Evolutionary conservation across 2,113 vertebrate species (phyloP).

Genomic region (Hippocampus barbouri): DNA sequence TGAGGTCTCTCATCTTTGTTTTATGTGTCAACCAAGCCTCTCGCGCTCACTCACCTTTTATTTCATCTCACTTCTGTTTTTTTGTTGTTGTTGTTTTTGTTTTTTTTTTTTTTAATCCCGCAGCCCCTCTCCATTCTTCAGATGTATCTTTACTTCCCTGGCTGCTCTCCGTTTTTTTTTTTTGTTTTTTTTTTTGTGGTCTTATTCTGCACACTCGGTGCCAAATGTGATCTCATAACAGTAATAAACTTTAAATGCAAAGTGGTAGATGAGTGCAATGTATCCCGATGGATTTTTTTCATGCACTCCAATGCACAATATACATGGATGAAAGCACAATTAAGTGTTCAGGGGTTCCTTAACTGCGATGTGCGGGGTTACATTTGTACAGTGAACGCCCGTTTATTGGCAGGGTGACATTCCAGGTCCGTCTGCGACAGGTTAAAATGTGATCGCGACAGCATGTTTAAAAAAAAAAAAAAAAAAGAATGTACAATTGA

Average conservation of each 20-base stretch:
- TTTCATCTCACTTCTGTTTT: constrained; percentile 42
- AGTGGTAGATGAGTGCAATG: neutral
- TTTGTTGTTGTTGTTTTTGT: neutral
- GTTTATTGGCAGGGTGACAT: too few relatives aligned
- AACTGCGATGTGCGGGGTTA: neutral
- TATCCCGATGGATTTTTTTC: neutral
- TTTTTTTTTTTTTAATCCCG: neutral
- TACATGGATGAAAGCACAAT: neutral
- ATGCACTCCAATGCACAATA: neutral
- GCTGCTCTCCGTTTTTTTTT: constrained; percentile 6
- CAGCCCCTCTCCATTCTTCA: neutral
- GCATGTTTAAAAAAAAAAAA: too few relatives aligned
- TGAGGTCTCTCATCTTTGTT: constrained; percentile 55
- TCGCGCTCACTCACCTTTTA: constrained; percentile 26
- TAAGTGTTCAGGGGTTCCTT: neutral
- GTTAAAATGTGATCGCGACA: too few relatives aligned
- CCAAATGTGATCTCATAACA: neutral
- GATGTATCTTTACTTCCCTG: constrained; percentile 9
- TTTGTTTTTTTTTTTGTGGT: constrained; percentile 6
- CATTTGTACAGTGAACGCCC: neutral
- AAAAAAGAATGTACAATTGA: too few relatives aligned
- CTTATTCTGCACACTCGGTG: neutral
- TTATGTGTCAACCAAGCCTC: constrained; percentile 44
- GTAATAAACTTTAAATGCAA: neutral
- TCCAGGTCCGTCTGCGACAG: too few relatives aligned